phyloP scores from a whole-genome alignment of 2,113 vertebrate species.

The Perca flavescens region DNA sequence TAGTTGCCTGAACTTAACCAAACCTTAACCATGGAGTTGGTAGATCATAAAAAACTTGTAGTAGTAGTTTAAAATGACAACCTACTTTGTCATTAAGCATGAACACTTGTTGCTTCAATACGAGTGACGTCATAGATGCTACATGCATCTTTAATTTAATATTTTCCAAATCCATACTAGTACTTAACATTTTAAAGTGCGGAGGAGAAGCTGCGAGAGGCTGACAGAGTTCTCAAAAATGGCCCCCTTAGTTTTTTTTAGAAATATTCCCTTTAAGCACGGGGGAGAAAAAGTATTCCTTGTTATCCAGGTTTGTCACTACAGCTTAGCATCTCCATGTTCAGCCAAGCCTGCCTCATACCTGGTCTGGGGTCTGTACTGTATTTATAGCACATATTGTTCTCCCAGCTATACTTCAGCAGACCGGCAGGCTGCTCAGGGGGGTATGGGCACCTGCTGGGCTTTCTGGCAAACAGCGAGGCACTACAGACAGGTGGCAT shows the following conservation, averaged over 20 bases:
- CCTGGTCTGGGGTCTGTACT: conserved; percentile 11
- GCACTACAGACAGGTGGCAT: conserved; percentile 62
- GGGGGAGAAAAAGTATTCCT: not conserved
- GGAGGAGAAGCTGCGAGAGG: not conserved
- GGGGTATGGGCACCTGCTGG: conserved; percentile 21
- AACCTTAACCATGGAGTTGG: not conserved
- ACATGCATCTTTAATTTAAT: not conserved
- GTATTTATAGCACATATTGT: conserved; percentile 19
- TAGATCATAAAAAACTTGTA: too few species aligned
- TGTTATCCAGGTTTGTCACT: conserved; percentile 6
- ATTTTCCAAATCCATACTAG: not conserved
- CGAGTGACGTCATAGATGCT: not conserved
- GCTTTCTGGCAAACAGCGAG: conserved; percentile 60
- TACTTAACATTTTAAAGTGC: conserved; percentile 5
- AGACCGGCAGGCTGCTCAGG: conserved; percentile 40
- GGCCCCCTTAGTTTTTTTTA: not conserved
- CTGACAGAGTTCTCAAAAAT: not conserved
- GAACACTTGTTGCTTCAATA: not conserved
- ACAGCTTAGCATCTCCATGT: not conserved
- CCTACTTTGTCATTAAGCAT: not conserved
- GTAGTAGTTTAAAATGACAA: not conserved
- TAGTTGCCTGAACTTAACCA: not conserved
- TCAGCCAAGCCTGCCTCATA: not conserved
- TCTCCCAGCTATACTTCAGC: conserved; percentile 31
- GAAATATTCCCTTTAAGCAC: conserved; percentile 1